These are phyloP conservation scores for Turdus rufiventris DNA, from an alignment of 2,113 vertebrate species.

Conservation along the genomic window DNA sequence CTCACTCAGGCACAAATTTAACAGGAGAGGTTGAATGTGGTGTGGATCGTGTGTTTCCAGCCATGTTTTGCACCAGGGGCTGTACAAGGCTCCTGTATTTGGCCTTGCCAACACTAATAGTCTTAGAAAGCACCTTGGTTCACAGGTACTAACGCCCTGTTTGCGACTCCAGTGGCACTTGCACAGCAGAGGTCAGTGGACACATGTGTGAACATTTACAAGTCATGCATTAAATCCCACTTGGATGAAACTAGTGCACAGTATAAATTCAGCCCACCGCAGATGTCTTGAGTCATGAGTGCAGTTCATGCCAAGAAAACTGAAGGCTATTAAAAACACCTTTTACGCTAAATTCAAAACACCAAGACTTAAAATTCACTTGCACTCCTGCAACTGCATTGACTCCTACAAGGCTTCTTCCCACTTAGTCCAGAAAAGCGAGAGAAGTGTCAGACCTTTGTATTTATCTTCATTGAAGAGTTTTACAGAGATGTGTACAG, in stretches of 20 bases:
- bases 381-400: background rate
- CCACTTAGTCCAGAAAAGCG: background rate
- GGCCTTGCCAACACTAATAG: background rate
- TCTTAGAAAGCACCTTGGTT: background rate
- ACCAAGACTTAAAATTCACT: background rate
- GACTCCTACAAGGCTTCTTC: background rate
- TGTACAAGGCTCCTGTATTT: background rate
- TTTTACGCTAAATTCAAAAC: background rate
- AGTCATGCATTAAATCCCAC: background rate
- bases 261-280: background rate
- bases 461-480: background rate
- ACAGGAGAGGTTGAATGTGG: background rate
- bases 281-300: background rate
- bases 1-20: background rate
- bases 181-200: background rate
- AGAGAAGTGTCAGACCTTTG: background rate
- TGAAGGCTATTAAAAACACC: background rate
- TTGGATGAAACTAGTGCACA: background rate
- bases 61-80: background rate
- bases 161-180: background rate
- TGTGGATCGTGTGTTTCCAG: accelerated
- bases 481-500: background rate
- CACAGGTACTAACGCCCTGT: background rate
- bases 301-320: background rate
- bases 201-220: background rate